Evolutionary conservation across 2,113 vertebrate species (phyloP), one percentile per base, ranked within the genome.

Genomic region (Scolopax mira): DNA sequence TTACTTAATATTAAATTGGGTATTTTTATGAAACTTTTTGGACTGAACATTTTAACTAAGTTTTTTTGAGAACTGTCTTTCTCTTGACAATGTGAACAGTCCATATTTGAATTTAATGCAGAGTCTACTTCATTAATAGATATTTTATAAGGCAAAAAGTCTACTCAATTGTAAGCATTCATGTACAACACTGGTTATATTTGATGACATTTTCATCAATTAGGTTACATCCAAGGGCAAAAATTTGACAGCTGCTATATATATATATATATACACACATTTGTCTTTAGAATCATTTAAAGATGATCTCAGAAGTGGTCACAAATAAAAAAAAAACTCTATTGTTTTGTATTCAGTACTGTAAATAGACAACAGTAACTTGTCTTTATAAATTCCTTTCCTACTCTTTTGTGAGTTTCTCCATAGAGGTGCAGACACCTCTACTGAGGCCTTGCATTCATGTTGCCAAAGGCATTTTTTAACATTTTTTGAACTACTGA

Each of bases 161-260:
- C 25, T 73, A 62, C 42, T 69, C 48, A 52, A 58, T 46, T 86
- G 24, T 44, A 85, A 51, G 10, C 22, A 58, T 81, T 49, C 1
- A 2, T 24, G 14, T 58, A 46, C 4, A 8, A 37, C n/a, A 15
- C 27, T 18, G 1, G 18, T 72, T 48, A 7, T 74, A 79, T 89
- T 62, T 69, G 30, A 73, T 85, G 33, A 42, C 28, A 57, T 84
- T 82, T 80, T 70, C 28, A 74, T 73, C 88, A 88, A 27, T 22
- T 49, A 49, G 9, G 30, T 67, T 74, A 94, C 52, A 33, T 54
- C 62, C 66, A n/a, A 93, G 51, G 66, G 31, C 35, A 87, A 85
- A 85, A 81, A 80, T 49, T 39, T 74, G 42, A 64, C 42, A 93
- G 61, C 73, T 93, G 31, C 70, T 81, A 37, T 64, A 67, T 89